Evolutionary conservation across 1,140 invertebrate genomes (phyloP).

Genomic region (Drosophila tsacasi): DNA sequence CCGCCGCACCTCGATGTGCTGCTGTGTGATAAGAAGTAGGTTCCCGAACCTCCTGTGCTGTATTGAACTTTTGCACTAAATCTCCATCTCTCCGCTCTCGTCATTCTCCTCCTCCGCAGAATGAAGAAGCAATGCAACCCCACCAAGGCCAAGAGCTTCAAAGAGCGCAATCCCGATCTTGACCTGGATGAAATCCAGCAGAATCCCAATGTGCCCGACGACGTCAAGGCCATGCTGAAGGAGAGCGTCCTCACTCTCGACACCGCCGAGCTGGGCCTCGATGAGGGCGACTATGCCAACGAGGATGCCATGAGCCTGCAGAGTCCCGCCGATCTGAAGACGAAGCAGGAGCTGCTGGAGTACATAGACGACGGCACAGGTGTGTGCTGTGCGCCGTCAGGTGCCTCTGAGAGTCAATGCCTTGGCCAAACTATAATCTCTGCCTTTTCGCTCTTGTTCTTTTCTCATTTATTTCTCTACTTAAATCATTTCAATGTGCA

Average conservation of each 20-base stretch:
- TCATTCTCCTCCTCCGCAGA: conserved; percentile 40
- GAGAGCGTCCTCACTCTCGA: conserved; percentile 76
- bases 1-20: conserved; percentile 77
- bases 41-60: not conserved
- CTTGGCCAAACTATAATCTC: not conserved
- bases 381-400: conserved; percentile 60
- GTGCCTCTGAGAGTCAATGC: not conserved
- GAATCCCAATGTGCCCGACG: conserved; percentile 85
- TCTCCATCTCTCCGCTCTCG: not conserved
- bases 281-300: conserved; percentile 48
- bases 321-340: conserved; percentile 78
- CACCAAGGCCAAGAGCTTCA: conserved; percentile 82
- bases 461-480: conserved; percentile 8
- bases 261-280: conserved; percentile 31
- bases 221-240: conserved; percentile 83
- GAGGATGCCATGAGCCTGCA: conserved; percentile 68
- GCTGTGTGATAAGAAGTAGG: conserved; percentile 83
- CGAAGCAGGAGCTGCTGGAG: conserved; percentile 78
- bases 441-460: conserved; percentile 6
- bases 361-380: conserved; percentile 83
- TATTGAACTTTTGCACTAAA: not conserved
- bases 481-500: conserved; percentile 23
- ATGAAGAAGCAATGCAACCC: conserved; percentile 85
- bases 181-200: conserved; percentile 84
- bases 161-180: conserved; percentile 84